Evolutionary conservation across 2,888 invertebrate genomes (phyloP).

Genomic region (Tetragonisca angustula): DNA sequence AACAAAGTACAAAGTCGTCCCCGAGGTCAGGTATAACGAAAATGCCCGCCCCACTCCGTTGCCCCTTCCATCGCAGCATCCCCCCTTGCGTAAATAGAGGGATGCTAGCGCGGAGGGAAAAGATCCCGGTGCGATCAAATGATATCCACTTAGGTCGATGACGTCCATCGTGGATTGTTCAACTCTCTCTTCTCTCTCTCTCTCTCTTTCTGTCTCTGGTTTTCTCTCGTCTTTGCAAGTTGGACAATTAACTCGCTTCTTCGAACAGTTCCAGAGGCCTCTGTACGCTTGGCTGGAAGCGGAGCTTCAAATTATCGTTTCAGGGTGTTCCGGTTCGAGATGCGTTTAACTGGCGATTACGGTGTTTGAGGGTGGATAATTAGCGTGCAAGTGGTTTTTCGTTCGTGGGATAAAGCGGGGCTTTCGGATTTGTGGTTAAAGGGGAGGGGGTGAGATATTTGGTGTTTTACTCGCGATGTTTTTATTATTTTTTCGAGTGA

Average conservation of each 20-base stretch:
- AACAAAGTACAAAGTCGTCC: constrained; percentile 58
- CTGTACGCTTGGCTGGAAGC: not conserved
- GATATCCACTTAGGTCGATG: constrained; percentile 57
- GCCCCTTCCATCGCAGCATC: not conserved
- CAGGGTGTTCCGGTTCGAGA: not conserved
- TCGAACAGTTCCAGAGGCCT: not conserved
- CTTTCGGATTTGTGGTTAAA: not conserved
- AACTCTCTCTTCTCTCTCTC: not conserved
- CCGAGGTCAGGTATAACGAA: constrained; percentile 56
- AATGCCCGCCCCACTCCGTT: constrained; percentile 41
- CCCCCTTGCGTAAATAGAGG: constrained; percentile 46
- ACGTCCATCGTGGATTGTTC: constrained; percentile 21
- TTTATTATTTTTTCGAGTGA: too few relatives aligned
- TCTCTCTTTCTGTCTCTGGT: too few relatives aligned
- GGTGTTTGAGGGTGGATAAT: not conserved
- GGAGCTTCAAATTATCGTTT: constrained; percentile 4
- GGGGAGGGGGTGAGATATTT: not conserved
- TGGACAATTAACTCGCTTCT: constrained; percentile 33
- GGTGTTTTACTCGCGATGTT: not conserved
- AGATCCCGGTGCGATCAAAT: constrained; percentile 42
- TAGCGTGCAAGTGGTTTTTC: not conserved
- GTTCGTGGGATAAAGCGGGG: not conserved
- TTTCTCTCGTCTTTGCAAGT: not conserved
- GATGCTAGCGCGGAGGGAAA: constrained; percentile 35
- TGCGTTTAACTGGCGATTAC: not conserved